phyloP scores from a whole-genome alignment of 2,797 vertebrate species.

The Fundulus diaphanus region DNA sequence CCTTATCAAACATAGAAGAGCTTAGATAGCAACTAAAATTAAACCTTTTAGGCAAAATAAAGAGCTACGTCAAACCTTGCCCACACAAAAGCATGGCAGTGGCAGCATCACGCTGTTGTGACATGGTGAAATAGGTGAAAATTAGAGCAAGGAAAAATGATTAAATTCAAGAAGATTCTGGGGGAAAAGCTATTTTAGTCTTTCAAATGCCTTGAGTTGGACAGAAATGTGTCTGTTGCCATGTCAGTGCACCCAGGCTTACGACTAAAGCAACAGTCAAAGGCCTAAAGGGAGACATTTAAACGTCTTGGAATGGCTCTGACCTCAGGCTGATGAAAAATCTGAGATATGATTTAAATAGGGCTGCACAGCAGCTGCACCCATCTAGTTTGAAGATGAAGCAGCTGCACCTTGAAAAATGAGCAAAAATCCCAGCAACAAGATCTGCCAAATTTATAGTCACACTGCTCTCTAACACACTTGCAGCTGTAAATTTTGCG shows the following conservation, averaged over 20 bases:
- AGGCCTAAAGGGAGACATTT: constrained; percentile 4
- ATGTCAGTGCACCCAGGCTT: background rate
- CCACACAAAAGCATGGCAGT: background rate
- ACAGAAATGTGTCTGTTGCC: background rate
- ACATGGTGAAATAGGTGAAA: background rate
- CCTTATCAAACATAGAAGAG: background rate
- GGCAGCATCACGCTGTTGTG: background rate
- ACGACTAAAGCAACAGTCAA: background rate
- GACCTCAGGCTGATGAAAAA: background rate
- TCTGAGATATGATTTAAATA: background rate
- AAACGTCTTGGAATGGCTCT: background rate
- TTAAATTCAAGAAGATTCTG: background rate
- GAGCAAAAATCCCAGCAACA: constrained; percentile 3
- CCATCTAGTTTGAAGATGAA: constrained; percentile 1
- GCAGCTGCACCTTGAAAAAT: constrained; percentile 1
- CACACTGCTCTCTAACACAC: background rate
- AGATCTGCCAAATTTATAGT: constrained; percentile 9
- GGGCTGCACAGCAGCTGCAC: background rate
- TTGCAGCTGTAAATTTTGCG: background rate
- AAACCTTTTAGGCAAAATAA: background rate
- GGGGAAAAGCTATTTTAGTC: background rate
- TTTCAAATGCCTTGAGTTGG: background rate
- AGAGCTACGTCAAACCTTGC: background rate
- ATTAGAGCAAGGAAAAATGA: background rate
- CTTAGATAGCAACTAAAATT: background rate